Evolutionary conservation across 2,888 invertebrate genomes (phyloP), one percentile per base, ranked within the genome.

Genomic region (Acleris sparsana): DNA sequence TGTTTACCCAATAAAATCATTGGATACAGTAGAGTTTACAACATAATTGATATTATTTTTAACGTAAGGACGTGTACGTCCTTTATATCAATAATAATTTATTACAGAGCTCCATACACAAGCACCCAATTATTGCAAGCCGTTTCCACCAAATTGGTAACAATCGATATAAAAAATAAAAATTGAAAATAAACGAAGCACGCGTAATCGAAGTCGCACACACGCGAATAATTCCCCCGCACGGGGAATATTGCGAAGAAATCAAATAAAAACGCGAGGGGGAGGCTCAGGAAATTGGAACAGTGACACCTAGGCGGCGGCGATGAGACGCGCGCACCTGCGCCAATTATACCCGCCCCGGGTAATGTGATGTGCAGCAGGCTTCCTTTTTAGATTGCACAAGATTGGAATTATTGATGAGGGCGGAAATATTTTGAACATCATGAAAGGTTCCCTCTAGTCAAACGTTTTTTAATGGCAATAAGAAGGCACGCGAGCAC

Each of bases 231-330:
- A 76, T 75, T 75, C 69, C 75, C 78, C 79, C 80, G 79, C 77
- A 80, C 78, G 83, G 83, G 81, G 84, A 84, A 88, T 86, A 88
- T 88, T 85, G 84, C 82, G 82, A 80, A 86, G 83, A 88, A 89
- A 86, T 82, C 85, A 82, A 88, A 89, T 87, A 88, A 88, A 75
- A 80, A 72, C 70, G 59, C 69, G 70, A 61, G 70, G 70, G 73
- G 71, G 71, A 64, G 66, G 79, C 72, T 71, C 78, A 80, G 86
- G 86, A 87, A 88, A 88, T 89, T 87, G 87, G 84, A 84, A 83
- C 77, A 83, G 81, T 83, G 85, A 85, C 86, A 87, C 83, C 79
- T 80, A 77, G 73, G 73, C 69, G 73, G 73, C 69, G 73, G 74
- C 71, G 77, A 72, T 71, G 79, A 75, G 76, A 72, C 68, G 70